Base-by-base conservation (phyloP, 2,113 vertebrate genomes). In the Tragelaphus strepsiceros region DNA sequence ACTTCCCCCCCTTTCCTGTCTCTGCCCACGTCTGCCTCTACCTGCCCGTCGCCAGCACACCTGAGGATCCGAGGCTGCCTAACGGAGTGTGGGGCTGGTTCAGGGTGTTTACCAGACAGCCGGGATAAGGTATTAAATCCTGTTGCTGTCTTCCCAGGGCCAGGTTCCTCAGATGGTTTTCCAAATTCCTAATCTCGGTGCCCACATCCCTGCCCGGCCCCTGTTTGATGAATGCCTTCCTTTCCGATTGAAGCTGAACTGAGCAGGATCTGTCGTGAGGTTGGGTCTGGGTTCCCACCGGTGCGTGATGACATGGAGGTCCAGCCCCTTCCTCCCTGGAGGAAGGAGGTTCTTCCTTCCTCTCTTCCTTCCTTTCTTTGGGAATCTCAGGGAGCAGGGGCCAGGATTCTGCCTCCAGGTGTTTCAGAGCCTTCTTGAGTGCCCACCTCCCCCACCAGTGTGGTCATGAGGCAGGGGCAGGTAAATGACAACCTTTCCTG, bases 161-260 rank as follows among this genome's bases (percentile, higher is more conserved):
- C 96, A 22, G 96, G 96, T 98, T 99, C 98, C 98, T 99, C 98
- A 98, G 98, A 98, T 98, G 98, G 91, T 82, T 98, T 99, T 99
- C 98, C 98, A 99, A 96, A 96, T 97, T 51, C 94, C 94, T 98
- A 97, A 98, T 98, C 98, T 98, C 91, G 22, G 98, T 90, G 98
- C 98, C 97, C 97, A 30, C 91, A 97, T 98, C 98, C 98, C 98
- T 97, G 92, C 98, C 97, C 80, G 61, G 97, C 97, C 96, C 46
- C 24, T 78, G 95, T 98, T 98, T 97, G 98, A 98, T 98, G 98
- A 94, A 90, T 92, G 98, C 97, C 97, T 97, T 98, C 88, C 64
- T 90, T 91, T 98, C 96, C 51, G 54, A 90, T 89, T 98, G 87
- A 59, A 97, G 97, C 97, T 95, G 6, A 92, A 53, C 71, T 8